These are phyloP conservation scores for Mus minutoides DNA, from an alignment of 2,797 vertebrate species.

Conservation along the genomic window DNA sequence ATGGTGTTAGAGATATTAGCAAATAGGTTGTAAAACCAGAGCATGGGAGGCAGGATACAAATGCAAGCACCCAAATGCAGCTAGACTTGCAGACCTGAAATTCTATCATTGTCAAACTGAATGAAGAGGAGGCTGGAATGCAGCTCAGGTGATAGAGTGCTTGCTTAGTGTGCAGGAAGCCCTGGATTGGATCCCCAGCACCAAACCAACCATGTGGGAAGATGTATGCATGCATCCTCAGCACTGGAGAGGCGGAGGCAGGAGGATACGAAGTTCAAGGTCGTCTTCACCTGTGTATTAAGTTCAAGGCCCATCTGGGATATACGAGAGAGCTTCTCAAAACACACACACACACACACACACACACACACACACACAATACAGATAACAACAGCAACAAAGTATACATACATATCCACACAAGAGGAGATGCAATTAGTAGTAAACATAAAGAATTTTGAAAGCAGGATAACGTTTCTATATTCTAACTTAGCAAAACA, in stretches of 20 bases:
- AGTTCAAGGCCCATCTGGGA: background rate
- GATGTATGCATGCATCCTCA: background rate
- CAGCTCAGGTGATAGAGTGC: background rate
- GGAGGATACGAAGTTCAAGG: background rate
- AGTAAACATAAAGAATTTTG: background rate
- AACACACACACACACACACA: background rate
- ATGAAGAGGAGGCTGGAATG: background rate
- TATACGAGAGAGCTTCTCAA: background rate
- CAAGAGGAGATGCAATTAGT: background rate
- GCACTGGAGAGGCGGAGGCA: background rate
- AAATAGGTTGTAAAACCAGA: background rate
- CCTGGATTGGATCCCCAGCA: background rate
- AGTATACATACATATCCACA: background rate
- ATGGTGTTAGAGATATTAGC: background rate
- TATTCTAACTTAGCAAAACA: conserved; percentile 31
- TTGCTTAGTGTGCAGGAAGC: background rate
- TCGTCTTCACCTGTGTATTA: background rate
- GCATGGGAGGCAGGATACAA: background rate
- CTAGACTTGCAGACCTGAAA: background rate
- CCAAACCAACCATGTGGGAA: background rate
- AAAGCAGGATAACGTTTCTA: background rate
- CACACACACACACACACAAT: too few species aligned
- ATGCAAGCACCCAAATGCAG: background rate
- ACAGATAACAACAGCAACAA: background rate
- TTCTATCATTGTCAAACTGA: background rate